Percentiles rank a stretch among this genome's conserved stretches.
phyloP scores from a whole-genome alignment of 2,797 vertebrate species.

The Zonotrichia albicollis region DNA sequence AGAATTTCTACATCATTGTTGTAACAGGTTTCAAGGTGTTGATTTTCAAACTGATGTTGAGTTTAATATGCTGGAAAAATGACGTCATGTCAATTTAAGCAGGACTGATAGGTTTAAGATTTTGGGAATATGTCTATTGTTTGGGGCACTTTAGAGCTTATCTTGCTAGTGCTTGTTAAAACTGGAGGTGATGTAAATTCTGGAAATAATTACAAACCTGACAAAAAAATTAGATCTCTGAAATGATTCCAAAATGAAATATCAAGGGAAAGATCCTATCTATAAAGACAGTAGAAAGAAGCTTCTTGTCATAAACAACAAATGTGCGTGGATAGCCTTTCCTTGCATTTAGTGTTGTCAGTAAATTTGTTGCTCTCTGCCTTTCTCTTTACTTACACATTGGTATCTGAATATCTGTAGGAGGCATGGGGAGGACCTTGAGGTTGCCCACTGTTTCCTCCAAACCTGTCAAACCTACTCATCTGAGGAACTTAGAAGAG shows the following conservation, averaged over 20 bases:
- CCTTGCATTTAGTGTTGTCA: not conserved
- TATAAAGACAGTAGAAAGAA: not conserved
- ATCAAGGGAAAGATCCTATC: not conserved
- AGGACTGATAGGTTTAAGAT: not conserved
- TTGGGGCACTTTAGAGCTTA: not conserved
- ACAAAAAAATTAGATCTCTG: not conserved
- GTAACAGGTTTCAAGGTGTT: not conserved
- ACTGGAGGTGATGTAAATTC: not conserved
- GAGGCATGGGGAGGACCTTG: not conserved
- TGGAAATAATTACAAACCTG: conserved; percentile 33
- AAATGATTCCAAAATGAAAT: not conserved
- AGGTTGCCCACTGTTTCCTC: not conserved
- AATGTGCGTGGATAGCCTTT: not conserved
- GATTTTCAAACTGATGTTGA: not conserved
- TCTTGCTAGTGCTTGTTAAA: conserved; percentile 8
- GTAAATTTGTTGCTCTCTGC: not conserved
- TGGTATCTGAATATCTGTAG: not conserved
- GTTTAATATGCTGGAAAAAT: not conserved
- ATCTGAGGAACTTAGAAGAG: not conserved
- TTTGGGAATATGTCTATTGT: not conserved
- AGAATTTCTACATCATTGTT: not conserved
- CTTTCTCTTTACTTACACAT: not conserved
- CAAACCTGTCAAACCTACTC: not conserved
- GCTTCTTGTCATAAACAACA: not conserved
- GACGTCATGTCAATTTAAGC: not conserved